These are phyloP conservation scores for Deilephila elpenor DNA, from an alignment of 2,888 invertebrate genomes.

Conservation along the genomic window DNA sequence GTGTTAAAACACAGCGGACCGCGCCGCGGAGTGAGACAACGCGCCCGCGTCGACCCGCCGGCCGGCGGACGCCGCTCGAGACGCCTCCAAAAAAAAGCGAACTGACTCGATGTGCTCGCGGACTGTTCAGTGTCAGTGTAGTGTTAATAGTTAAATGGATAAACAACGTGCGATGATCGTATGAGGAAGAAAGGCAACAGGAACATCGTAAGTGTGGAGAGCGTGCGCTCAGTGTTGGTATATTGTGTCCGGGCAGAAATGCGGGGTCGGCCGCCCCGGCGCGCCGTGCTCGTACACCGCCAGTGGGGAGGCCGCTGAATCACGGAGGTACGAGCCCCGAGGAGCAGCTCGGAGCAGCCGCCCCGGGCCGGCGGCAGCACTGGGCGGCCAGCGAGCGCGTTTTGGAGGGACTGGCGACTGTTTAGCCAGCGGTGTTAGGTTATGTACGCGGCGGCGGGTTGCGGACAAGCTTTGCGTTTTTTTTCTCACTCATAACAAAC, in stretches of 20 bases:
- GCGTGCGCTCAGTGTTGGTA: conserved; percentile 70
- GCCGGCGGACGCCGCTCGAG: conserved; percentile 88
- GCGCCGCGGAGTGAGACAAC: conserved; percentile 81
- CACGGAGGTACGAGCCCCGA: conserved; percentile 74
- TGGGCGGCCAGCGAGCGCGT: conserved; percentile 38
- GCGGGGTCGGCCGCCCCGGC: conserved; percentile 75
- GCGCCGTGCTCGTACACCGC: conserved; percentile 64
- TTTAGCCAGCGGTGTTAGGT: conserved; percentile 74
- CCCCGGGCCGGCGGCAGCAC: neutral
- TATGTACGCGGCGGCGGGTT: conserved; percentile 60
- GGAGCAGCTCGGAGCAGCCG: conserved; percentile 57
- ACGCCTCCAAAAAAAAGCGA: conserved; percentile 72
- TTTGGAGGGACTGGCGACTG: conserved; percentile 82
- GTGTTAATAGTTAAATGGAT: conserved; percentile 84
- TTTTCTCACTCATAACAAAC: conserved; percentile 42
- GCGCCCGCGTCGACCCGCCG: conserved; percentile 81
- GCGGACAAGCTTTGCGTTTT: conserved; percentile 45
- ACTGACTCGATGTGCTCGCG: conserved; percentile 77
- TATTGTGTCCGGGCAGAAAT: conserved; percentile 74
- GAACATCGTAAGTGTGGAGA: conserved; percentile 81
- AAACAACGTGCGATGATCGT: conserved; percentile 83
- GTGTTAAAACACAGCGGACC: conserved; percentile 84
- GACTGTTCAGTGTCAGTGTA: conserved; percentile 79
- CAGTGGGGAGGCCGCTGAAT: conserved; percentile 76
- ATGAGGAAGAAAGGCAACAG: conserved; percentile 84